These are phyloP conservation scores for Dinomys branickii DNA, from an alignment of 2,113 vertebrate species.

Conservation along the genomic window DNA sequence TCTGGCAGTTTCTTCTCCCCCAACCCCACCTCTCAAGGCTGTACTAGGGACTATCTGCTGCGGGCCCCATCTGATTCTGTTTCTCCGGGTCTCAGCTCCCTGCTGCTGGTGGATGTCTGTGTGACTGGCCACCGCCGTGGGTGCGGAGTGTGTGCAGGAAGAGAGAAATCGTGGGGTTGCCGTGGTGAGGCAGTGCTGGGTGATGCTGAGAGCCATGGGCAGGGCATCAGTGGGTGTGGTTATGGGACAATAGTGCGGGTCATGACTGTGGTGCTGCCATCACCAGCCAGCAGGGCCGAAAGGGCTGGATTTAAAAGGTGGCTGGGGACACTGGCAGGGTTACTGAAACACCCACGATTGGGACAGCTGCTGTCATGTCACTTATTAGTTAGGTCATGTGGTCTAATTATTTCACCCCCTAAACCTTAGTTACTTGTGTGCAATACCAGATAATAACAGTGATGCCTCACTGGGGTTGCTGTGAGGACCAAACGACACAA, in stretches of 20 bases:
- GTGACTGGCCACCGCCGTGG: slow-evolving; percentile 68
- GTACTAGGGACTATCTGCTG: slow-evolving; percentile 38
- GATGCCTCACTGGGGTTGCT: neutral
- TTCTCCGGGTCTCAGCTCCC: slow-evolving; percentile 60
- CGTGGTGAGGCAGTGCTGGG: neutral
- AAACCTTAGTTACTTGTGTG: neutral
- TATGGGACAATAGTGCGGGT: neutral
- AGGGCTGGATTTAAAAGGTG: neutral
- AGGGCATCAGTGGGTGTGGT: neutral
- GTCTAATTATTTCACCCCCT: neutral
- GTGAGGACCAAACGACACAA: neutral
- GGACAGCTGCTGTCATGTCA: neutral
- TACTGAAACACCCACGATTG: neutral
- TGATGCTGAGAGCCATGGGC: no score
- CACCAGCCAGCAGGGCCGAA: neutral
- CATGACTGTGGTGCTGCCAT: neutral
- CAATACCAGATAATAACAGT: neutral
- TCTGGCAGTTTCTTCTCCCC: neutral
- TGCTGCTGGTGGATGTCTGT: slow-evolving; percentile 62
- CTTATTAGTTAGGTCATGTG: neutral
- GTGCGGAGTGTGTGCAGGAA: neutral
- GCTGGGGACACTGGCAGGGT: neutral
- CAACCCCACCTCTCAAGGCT: neutral
- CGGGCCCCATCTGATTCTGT: slow-evolving; percentile 39
- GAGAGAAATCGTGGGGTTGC: neutral